phyloP scores from a whole-genome alignment of 1,140 invertebrate species.

The Hyles vespertilio region DNA sequence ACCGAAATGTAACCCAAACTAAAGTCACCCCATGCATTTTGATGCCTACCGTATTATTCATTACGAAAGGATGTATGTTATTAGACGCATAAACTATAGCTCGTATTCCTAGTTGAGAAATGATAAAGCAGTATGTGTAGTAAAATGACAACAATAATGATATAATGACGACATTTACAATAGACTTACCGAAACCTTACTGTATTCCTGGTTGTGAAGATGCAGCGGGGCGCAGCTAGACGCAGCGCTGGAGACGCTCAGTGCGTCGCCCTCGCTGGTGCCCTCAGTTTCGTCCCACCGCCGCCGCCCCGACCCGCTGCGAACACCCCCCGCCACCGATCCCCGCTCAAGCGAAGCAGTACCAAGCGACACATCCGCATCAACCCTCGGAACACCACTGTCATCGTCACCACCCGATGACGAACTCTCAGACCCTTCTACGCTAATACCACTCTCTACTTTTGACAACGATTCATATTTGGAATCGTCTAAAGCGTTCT shows the following conservation, averaged over 20 bases:
- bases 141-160: not conserved
- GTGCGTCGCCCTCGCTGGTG: constrained; percentile 59
- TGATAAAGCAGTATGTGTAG: not conserved
- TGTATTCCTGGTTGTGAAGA: constrained; percentile 55
- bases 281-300: constrained; percentile 66
- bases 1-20: too few species aligned
- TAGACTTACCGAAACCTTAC: constrained; percentile 65
- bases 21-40: too few species aligned
- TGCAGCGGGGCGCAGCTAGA: constrained; percentile 63
- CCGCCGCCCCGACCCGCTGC: constrained; percentile 69
- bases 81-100: too few species aligned
- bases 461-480: constrained; percentile 41
- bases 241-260: constrained; percentile 63
- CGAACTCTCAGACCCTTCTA: constrained; percentile 48
- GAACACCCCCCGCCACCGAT: constrained; percentile 58
- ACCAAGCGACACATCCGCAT: constrained; percentile 55
- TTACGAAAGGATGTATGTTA: too few species aligned
- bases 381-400: constrained; percentile 55
- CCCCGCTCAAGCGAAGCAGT: constrained; percentile 70
- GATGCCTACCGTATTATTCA: too few species aligned
- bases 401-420: constrained; percentile 52
- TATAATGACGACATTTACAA: not conserved
- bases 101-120: not conserved
- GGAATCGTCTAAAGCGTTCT: constrained; percentile 24
- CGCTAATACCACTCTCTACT: constrained; percentile 57